Base-by-base conservation (phyloP, 2,113 vertebrate genomes). In the Upupa epops region DNA sequence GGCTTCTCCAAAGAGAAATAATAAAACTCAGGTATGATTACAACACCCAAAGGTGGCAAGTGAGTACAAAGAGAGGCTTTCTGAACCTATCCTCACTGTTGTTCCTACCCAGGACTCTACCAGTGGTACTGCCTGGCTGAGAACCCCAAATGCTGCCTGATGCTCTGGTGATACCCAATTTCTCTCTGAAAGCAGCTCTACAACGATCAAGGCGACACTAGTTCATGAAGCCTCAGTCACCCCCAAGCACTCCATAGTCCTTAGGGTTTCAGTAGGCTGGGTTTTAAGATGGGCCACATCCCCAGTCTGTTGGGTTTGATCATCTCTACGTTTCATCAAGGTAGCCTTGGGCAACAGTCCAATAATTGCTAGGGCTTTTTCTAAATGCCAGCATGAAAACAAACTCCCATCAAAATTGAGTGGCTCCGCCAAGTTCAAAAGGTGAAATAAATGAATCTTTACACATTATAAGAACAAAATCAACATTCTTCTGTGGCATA, bases 361-460 rank as follows among this genome's bases (percentile, higher is more conserved):
- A 87, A 95, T 96, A 97, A 97, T 97, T 96, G 95, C 93, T 94
- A 96, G 92, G 79, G 76, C 79, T 97, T 97, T 91, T 97, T 90
- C 96, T 95, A 96, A 97, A 94, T 84, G 76, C 88, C 83, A 65
- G 82, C 82, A n/a, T 61, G 89, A 75, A 95, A 94, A 95, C 69
- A 87, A 92, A 80, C 73, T 94, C 93, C 86, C 93, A 42, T 96
- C 87, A 83, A 97, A 96, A 94, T 36, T 85, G 95, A 97, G 88
- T 83, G 96, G 96, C 93, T 97, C 96, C 96, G 94, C 83, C 92
- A 96, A 95, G 97, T 98, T 97, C 97, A 98, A 98, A 97, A 97
- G 97, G 97, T 98, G 97, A 98, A 98, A 97, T 97, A 97, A 97
- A 98, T 97, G 97, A 98, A 98, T 98, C 97, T 97, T 97, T 97